These are phyloP conservation scores for Yoshiicerus persimilis DNA, from an alignment of 1,140 invertebrate species.

Conservation along the genomic window DNA sequence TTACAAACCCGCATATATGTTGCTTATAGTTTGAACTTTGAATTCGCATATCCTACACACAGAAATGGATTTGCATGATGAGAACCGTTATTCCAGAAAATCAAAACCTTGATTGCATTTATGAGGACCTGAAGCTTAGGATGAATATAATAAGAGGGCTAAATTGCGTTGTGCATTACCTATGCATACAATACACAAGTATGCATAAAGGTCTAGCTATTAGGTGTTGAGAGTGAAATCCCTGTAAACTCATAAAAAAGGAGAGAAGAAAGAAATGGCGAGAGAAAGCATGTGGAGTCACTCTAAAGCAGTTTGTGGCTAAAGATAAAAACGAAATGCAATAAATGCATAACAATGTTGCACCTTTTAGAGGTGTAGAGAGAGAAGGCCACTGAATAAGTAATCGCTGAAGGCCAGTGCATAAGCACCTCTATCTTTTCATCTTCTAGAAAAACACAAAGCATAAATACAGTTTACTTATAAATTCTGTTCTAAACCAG, in stretches of 20 bases:
- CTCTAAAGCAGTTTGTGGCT: background rate
- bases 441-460: background rate
- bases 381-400: background rate
- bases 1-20: too few relatives aligned
- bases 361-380: background rate
- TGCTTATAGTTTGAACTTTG: too few relatives aligned
- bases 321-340: background rate
- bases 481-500: background rate
- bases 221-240: background rate
- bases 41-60: too few relatives aligned
- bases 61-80: too few relatives aligned
- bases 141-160: too few relatives aligned
- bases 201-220: background rate
- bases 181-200: background rate
- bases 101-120: too few relatives aligned
- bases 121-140: too few relatives aligned
- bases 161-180: too few relatives aligned
- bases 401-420: background rate
- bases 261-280: background rate
- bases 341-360: background rate
- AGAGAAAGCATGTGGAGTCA: background rate
- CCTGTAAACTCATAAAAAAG: background rate
- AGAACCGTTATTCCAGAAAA: too few relatives aligned
- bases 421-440: background rate
- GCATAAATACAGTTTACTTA: background rate